phyloP scores from a whole-genome alignment of 2,888 invertebrate species.

The Aphodius granarius region DNA sequence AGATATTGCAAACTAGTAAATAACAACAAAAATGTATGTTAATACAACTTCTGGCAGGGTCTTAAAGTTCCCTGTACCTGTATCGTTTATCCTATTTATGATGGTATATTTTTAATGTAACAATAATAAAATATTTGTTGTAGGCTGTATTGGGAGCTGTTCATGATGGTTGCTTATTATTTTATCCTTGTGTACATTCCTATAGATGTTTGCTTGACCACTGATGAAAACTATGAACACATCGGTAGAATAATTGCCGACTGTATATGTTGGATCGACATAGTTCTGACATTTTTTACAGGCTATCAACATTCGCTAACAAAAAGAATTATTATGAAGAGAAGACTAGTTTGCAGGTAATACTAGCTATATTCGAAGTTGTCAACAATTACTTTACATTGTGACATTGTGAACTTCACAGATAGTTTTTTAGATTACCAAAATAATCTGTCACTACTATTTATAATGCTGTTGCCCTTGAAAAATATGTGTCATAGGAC shows the following conservation, averaged over 20 bases:
- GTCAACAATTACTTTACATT: no score
- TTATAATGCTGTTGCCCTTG: no score
- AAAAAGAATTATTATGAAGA: conserved; percentile 21
- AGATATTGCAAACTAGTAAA: no score
- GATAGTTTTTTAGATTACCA: no score
- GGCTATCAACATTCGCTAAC: conserved; percentile 18
- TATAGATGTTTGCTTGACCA: conserved; percentile 8
- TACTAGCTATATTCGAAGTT: neutral
- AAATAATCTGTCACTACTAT: no score
- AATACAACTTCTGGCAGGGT: no score
- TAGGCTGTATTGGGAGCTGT: conserved; percentile 25
- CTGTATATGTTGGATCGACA: conserved; percentile 15
- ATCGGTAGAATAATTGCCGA: conserved; percentile 12
- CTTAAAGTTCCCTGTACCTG: no score
- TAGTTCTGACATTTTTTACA: conserved; percentile 17
- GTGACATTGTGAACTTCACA: no score
- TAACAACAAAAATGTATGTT: no score
- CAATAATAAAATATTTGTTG: neutral
- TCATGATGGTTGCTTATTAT: conserved; percentile 19
- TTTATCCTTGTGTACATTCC: conserved; percentile 19
- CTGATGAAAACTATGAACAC: neutral
- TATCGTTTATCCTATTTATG: no score
- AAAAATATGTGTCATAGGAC: no score
- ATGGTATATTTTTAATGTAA: neutral
- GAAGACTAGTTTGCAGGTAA: conserved; percentile 30